Percentiles rank a stretch among this genome's conserved stretches.
These are phyloP conservation scores for Burhinus bistriatus DNA, from an alignment of 2,113 vertebrate genomes.

Conservation along the genomic window DNA sequence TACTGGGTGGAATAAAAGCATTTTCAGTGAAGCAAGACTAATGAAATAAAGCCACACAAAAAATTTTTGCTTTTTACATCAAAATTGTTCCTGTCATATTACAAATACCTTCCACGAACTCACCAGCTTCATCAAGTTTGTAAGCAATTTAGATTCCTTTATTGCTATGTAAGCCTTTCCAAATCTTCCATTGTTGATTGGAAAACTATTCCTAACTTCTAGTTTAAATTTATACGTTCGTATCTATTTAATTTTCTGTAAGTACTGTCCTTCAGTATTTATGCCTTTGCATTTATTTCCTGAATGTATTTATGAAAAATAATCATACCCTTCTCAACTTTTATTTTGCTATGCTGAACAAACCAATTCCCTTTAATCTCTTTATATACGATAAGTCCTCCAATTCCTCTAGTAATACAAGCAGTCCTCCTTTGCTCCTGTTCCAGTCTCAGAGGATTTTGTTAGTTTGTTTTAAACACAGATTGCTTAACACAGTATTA, in stretches of 20 bases:
- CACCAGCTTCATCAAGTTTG: not conserved
- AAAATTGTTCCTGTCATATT: not conserved
- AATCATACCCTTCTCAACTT: conserved; percentile 2
- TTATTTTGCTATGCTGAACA: conserved; percentile 7
- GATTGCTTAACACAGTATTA: not conserved
- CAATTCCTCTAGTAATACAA: not conserved
- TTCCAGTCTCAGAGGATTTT: not conserved
- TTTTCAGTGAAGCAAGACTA: not conserved
- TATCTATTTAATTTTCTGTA: conserved; percentile 12
- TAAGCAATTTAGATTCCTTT: not conserved
- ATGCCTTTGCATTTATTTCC: not conserved
- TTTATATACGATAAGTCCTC: not conserved
- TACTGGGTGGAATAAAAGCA: not conserved
- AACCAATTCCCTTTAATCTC: conserved; percentile 46
- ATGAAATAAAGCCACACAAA: not conserved
- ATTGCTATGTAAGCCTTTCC: not conserved
- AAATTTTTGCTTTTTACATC: not conserved
- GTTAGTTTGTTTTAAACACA: not conserved
- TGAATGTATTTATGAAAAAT: conserved; percentile 21
- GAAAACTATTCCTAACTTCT: not conserved
- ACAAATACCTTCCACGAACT: not conserved
- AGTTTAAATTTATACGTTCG: not conserved
- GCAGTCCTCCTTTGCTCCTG: not conserved
- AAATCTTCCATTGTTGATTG: not conserved
- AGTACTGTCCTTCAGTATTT: not conserved